A percentile compares a stretch with the other conserved stretches of the same genome.
Evolutionary conservation across 2,797 vertebrate species (phyloP).

Genomic region (Takifugu rubripes): DNA sequence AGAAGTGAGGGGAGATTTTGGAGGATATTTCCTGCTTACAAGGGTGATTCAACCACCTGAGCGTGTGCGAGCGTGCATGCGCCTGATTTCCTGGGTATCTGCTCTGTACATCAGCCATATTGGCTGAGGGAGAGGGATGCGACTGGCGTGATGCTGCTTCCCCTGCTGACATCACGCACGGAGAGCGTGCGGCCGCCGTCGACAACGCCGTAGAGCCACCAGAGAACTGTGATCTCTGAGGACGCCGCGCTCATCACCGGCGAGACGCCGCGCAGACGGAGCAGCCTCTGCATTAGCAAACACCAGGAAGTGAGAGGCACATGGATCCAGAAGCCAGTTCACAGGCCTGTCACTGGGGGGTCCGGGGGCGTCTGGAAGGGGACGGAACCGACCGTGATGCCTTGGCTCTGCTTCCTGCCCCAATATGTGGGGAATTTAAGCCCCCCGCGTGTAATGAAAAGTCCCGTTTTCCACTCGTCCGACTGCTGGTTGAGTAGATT

Average conservation of each 20-base stretch:
- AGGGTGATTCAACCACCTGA: constrained; percentile 40
- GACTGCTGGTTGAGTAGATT: constrained; percentile 48
- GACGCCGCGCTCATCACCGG: constrained; percentile 32
- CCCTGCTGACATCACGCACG: background rate
- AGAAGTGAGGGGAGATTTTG: constrained; percentile 23
- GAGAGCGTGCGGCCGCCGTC: background rate
- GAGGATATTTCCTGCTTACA: constrained; percentile 40
- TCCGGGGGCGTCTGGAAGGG: background rate
- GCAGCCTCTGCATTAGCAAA: constrained; percentile 28
- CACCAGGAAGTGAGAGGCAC: constrained; percentile 2
- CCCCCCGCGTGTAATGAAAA: constrained; percentile 46
- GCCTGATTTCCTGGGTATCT: too few relatives aligned
- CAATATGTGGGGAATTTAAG: constrained; percentile 10
- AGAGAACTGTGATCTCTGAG: constrained; percentile 19
- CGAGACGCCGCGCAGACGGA: constrained; percentile 20
- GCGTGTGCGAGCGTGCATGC: constrained; percentile 30
- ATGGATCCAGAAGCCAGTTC: background rate
- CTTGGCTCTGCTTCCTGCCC: background rate
- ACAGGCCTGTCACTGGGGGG: constrained; percentile 7
- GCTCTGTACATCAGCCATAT: constrained; percentile 29
- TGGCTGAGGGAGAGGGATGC: constrained; percentile 3
- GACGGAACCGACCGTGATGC: too few relatives aligned
- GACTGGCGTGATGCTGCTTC: background rate
- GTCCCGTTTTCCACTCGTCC: constrained; percentile 34
- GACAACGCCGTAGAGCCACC: constrained; percentile 12